Evolutionary conservation across 2,113 vertebrate species (phyloP).

Genomic region (Danionella cerebrum): DNA sequence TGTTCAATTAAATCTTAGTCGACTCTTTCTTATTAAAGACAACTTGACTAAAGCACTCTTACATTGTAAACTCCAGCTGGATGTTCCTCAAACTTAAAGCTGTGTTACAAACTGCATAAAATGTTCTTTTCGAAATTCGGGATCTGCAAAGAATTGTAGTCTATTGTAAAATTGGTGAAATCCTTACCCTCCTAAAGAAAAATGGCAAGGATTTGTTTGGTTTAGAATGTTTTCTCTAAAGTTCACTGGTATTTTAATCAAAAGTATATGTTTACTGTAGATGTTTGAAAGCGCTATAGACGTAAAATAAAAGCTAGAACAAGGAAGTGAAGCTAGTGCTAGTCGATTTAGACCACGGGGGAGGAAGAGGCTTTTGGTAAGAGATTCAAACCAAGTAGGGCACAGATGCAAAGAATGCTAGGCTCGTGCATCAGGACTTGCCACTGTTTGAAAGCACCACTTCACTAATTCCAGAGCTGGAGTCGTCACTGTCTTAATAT

Average conservation of each 20-base stretch:
- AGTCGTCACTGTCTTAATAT: not conserved
- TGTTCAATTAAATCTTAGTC: too few species aligned
- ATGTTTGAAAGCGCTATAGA: not conserved
- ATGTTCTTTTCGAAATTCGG: too few species aligned
- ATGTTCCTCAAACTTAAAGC: too few species aligned
- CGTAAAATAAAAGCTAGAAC: not conserved
- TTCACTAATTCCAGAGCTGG: not conserved
- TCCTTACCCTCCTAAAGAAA: too few species aligned
- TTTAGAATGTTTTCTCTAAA: too few species aligned
- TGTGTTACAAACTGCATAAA: too few species aligned
- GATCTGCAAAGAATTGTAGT: too few species aligned
- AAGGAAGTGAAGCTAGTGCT: not conserved
- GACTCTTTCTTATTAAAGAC: too few species aligned
- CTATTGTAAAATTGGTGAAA: too few species aligned
- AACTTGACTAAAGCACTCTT: too few species aligned
- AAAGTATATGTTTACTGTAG: not conserved
- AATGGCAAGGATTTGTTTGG: too few species aligned
- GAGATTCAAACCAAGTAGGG: constrained; percentile 7
- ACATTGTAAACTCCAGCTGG: too few species aligned
- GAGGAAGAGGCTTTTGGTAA: not conserved
- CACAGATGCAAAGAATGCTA: constrained; percentile 7
- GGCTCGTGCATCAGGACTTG: not conserved
- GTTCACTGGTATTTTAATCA: not conserved
- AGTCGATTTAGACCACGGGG: not conserved
- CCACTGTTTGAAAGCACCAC: not conserved